Evolutionary conservation across 2,113 vertebrate species (phyloP).

Genomic region (Rynchops niger): DNA sequence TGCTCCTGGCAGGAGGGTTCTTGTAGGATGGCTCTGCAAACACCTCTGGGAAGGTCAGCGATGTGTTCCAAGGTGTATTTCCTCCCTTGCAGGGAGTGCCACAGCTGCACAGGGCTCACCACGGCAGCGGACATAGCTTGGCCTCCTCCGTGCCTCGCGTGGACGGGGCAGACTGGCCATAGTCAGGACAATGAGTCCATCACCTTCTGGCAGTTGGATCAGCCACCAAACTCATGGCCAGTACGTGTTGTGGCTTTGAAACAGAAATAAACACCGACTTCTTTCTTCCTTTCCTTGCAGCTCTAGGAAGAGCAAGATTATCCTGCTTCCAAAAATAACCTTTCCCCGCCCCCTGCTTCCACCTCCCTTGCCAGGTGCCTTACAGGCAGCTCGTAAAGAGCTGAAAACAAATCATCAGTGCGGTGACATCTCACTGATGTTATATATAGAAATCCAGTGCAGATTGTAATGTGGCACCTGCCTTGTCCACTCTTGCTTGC

Average conservation of each 20-base stretch:
- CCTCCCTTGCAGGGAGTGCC: background rate
- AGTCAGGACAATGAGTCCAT: background rate
- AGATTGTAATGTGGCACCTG: background rate
- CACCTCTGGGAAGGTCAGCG: background rate
- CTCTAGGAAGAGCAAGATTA: background rate
- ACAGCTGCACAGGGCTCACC: background rate
- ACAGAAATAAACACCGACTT: background rate
- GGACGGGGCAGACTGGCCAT: background rate
- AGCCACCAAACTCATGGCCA: background rate
- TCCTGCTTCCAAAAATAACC: slow-evolving; percentile 49
- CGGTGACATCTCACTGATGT: background rate
- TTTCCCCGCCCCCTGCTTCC: background rate
- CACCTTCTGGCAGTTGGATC: background rate
- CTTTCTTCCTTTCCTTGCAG: background rate
- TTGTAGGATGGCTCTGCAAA: background rate
- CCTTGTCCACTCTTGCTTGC: background rate
- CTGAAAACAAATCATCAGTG: background rate
- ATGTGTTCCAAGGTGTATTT: background rate
- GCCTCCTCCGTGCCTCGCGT: background rate
- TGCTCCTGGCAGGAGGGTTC: background rate
- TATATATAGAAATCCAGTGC: background rate
- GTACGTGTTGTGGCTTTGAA: background rate
- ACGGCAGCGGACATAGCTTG: background rate
- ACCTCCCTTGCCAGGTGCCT: slow-evolving; percentile 22
- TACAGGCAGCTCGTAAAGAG: background rate